Percentiles rank a stretch among this genome's conserved stretches.
Conservation (phyloP, 2,797 vertebrate genomes). For the Ctenochaetus hawaiiensis region DNA sequence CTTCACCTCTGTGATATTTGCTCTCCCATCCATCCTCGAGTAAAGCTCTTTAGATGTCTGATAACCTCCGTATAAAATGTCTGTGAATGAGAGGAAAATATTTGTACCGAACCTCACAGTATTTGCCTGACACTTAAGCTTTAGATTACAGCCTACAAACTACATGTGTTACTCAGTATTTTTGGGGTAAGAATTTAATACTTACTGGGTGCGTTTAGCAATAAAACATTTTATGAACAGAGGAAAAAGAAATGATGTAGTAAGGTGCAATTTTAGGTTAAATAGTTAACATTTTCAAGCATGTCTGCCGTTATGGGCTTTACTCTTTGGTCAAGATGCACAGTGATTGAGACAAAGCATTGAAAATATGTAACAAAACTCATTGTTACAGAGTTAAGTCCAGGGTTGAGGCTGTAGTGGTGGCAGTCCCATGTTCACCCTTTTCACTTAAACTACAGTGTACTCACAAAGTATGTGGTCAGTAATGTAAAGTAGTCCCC, state of each 20-base stretch:
- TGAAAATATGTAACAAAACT: background rate
- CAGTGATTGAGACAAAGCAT: background rate
- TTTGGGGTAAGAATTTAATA: background rate
- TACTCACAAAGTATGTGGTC: background rate
- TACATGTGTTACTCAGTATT: too few species aligned
- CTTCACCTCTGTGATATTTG: slow-evolving; percentile 76
- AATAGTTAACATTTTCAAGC: background rate
- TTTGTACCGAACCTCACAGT: background rate
- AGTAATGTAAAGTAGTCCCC: background rate
- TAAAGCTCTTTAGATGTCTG: slow-evolving; percentile 40
- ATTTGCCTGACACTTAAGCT: too few species aligned
- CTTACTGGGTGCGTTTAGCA: background rate
- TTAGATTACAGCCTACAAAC: too few species aligned
- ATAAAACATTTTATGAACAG: too few species aligned
- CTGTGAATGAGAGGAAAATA: slow-evolving; percentile 4
- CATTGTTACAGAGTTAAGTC: background rate
- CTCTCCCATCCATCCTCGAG: slow-evolving; percentile 54
- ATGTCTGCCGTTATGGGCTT: background rate
- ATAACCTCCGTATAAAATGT: slow-evolving; percentile 37
- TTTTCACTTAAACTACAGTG: background rate
- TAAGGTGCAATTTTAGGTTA: too few species aligned
- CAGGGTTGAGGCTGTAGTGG: background rate
- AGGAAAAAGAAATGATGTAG: too few species aligned
- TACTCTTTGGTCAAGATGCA: background rate
- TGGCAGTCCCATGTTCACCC: background rate